Evolutionary conservation across 2,888 invertebrate genomes (phyloP).

Genomic region (Villa cingulata): DNA sequence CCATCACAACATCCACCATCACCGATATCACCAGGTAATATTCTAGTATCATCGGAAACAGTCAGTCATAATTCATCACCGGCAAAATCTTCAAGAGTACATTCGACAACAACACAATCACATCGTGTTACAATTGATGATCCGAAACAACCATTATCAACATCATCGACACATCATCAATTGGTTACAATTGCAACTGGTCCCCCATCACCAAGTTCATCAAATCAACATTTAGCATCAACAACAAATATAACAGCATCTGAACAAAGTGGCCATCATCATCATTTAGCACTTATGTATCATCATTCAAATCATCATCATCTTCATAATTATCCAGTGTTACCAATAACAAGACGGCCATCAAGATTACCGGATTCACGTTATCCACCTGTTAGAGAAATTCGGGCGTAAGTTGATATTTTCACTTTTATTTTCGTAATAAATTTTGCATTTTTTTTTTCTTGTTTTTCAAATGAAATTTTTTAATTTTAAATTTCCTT

Average conservation of each 20-base stretch:
- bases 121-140: conserved; percentile 37
- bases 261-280: conserved; percentile 23
- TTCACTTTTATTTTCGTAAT: neutral
- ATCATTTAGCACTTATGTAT: conserved; percentile 34
- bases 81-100: conserved; percentile 31
- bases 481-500: neutral
- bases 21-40: conserved; percentile 58
- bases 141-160: conserved; percentile 28
- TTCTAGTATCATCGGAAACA: conserved; percentile 62
- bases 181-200: conserved; percentile 12
- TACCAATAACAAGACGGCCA: conserved; percentile 32
- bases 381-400: conserved; percentile 15
- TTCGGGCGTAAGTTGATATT: conserved; percentile 3
- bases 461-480: neutral
- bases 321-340: conserved; percentile 31
- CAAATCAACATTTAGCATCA: conserved; percentile 9
- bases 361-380: conserved; percentile 22
- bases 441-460: too few species aligned
- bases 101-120: conserved; percentile 27
- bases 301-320: conserved; percentile 29
- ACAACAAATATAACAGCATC: conserved; percentile 1
- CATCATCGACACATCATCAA: conserved; percentile 26
- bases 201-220: conserved; percentile 9
- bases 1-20: conserved; percentile 43
- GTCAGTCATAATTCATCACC: conserved; percentile 55